A percentile compares a stretch with the other conserved stretches of the same genome.
phyloP scores from a whole-genome alignment of 2,888 invertebrate genomes.

The Willowsia nigromaculata region DNA sequence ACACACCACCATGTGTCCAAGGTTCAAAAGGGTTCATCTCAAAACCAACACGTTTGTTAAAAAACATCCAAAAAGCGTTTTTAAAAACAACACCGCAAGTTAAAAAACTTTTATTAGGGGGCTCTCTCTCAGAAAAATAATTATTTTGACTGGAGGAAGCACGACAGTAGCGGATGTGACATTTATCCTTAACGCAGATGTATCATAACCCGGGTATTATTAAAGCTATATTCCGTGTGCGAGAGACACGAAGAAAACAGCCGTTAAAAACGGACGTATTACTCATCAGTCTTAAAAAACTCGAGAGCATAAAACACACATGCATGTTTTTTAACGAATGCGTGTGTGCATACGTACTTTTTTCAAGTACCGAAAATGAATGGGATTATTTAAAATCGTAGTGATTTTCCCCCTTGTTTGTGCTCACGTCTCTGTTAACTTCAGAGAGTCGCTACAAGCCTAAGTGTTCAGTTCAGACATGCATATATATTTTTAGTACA shows the following conservation, averaged over 20 bases:
- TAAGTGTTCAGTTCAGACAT: no score
- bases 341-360: not conserved
- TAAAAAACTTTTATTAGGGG: no score
- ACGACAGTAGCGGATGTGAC: conserved; percentile 15
- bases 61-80: not conserved
- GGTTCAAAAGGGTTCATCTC: conserved; percentile 61
- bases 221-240: not conserved
- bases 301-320: not conserved
- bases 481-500: conserved; percentile 51
- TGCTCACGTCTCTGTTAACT: not conserved
- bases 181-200: not conserved
- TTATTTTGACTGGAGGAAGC: conserved; percentile 17
- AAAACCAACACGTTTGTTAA: conserved; percentile 45
- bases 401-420: conserved; percentile 55
- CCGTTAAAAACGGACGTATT: conserved; percentile 10
- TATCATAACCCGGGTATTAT: not conserved
- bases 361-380: not conserved
- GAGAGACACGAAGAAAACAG: not conserved
- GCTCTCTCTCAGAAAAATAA: not conserved
- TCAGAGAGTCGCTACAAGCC: not conserved
- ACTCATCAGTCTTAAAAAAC: not conserved
- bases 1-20: conserved; percentile 63
- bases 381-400: conserved; percentile 6
- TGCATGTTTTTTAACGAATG: conserved; percentile 18
- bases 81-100: conserved; percentile 1